phyloP scores from a whole-genome alignment of 2,113 vertebrate species.

The Aptenodytes forsteri region DNA sequence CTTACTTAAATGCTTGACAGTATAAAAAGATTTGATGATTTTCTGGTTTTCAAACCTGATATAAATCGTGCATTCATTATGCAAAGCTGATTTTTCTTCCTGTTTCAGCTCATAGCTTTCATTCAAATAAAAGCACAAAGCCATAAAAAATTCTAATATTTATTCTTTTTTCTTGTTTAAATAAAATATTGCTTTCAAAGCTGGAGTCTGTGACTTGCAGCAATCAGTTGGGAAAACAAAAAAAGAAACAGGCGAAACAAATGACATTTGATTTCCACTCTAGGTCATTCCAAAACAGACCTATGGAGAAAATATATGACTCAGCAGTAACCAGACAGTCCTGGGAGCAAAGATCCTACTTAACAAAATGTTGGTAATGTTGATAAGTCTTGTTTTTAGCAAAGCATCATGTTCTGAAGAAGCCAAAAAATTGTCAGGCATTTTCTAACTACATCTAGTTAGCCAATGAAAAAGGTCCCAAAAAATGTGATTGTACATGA shows the following conservation, averaged over 20 bases:
- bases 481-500: not conserved
- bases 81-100: not conserved
- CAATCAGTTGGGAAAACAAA: not conserved
- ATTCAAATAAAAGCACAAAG: not conserved
- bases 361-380: not conserved
- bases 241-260: not conserved
- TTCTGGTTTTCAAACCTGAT: not conserved
- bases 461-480: not conserved
- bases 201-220: not conserved
- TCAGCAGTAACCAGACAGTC: not conserved
- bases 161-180: not conserved
- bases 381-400: not conserved
- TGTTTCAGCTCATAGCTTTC: not conserved
- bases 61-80: not conserved
- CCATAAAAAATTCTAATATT: not conserved
- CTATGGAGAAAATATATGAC: not conserved
- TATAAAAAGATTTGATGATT: not conserved
- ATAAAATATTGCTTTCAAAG: not conserved
- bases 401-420: not conserved
- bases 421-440: not conserved
- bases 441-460: not conserved
- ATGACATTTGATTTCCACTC: not conserved
- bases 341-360: not conserved
- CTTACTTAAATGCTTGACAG: not conserved
- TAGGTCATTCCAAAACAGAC: not conserved